These are phyloP conservation scores for Pyrgus malvae DNA, from an alignment of 2,888 invertebrate species.

Conservation along the genomic window DNA sequence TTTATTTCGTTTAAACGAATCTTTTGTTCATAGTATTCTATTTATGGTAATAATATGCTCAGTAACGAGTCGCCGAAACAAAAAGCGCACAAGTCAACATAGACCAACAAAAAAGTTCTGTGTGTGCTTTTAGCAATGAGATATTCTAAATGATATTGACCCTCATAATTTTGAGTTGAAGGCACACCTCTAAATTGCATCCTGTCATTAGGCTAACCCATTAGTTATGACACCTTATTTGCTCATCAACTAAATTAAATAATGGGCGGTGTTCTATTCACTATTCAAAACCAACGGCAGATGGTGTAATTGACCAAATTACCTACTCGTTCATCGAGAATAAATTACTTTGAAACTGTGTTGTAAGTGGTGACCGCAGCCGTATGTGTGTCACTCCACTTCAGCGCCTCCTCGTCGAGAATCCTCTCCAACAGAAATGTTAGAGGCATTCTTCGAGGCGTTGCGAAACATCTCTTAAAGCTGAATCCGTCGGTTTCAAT, in stretches of 20 bases:
- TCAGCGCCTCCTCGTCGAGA: not conserved
- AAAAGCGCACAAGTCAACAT: not conserved
- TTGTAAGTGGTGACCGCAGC: not conserved
- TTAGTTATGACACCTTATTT: not conserved
- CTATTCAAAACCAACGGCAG: not conserved
- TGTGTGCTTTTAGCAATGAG: not conserved
- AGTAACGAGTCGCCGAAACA: not conserved
- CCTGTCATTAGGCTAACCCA: not conserved
- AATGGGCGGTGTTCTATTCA: not conserved
- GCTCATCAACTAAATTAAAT: not conserved
- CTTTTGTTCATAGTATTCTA: conserved; percentile 12
- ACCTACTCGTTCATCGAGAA: not conserved
- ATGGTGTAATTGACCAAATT: not conserved
- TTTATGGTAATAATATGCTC: no score
- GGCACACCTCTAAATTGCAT: not conserved
- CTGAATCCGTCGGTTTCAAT: not conserved
- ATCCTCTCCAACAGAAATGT: conserved; percentile 1
- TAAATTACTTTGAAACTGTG: not conserved
- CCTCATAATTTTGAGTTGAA: no score
- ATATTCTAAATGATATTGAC: no score
- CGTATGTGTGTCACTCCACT: conserved; percentile 3
- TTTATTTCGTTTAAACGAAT: not conserved
- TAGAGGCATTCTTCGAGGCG: not conserved
- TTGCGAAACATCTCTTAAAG: not conserved
- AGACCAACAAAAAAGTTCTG: not conserved